A percentile compares a stretch with the other conserved stretches of the same genome.
Conservation (phyloP, 2,888 invertebrate genomes). For the Conus canariensis region DNA sequence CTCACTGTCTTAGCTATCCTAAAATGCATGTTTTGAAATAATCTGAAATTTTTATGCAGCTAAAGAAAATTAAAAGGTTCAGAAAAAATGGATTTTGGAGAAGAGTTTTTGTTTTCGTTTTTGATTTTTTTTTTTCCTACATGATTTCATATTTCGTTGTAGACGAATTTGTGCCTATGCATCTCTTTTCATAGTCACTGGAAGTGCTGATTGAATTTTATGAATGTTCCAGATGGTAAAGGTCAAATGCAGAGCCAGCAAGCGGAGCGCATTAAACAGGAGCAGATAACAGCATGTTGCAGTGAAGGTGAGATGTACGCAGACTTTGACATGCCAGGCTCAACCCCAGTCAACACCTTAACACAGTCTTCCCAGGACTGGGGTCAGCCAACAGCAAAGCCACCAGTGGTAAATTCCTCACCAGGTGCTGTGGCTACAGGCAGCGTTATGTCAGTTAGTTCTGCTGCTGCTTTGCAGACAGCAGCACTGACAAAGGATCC, state of each 20-base stretch:
- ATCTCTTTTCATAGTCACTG: too few relatives aligned
- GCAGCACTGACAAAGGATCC: neutral
- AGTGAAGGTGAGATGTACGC: neutral
- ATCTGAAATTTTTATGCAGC: too few relatives aligned
- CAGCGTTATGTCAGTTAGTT: neutral
- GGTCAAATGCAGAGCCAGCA: neutral
- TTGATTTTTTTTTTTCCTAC: too few relatives aligned
- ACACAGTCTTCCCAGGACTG: neutral
- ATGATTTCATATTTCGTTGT: too few relatives aligned
- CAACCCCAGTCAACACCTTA: neutral
- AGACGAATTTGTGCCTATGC: too few relatives aligned
- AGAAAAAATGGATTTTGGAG: too few relatives aligned
- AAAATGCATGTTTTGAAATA: neutral
- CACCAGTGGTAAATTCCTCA: neutral
- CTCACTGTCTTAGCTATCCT: neutral
- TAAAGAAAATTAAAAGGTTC: too few relatives aligned
- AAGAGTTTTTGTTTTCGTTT: too few relatives aligned
- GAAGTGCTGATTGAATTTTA: too few relatives aligned
- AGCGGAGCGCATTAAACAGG: neutral
- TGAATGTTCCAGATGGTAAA: neutral
- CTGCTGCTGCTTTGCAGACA: neutral
- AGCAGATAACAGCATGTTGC: neutral
- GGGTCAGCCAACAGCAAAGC: neutral
- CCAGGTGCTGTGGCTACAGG: neutral
- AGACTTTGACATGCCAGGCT: conserved; percentile 4